Conservation (phyloP, 2,888 invertebrate species). For the Lepidocyrtoides sp. region DNA sequence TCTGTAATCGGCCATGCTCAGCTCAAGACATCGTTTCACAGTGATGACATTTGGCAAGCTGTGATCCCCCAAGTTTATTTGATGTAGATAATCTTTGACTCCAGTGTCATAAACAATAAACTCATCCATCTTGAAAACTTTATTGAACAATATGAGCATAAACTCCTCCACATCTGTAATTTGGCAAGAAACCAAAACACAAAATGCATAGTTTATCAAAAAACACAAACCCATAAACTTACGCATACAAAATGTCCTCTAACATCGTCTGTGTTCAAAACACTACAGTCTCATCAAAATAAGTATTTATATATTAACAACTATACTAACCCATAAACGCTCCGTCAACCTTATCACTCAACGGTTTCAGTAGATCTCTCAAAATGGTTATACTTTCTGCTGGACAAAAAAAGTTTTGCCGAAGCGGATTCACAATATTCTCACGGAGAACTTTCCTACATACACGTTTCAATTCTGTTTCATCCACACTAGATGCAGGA, state of each 20-base stretch:
- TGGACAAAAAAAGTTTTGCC: slow-evolving; percentile 80
- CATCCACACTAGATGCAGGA: slow-evolving; percentile 47
- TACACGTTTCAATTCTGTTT: slow-evolving; percentile 71
- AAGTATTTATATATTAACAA: background rate
- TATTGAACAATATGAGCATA: slow-evolving; percentile 80
- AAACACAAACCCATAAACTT: background rate
- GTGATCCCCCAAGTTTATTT: slow-evolving; percentile 80
- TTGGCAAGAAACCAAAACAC: background rate
- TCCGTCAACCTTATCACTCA: slow-evolving; percentile 82
- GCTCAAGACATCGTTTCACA: slow-evolving; percentile 72
- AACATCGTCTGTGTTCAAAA: too few species aligned
- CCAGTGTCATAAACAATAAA: slow-evolving; percentile 81
- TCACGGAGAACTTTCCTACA: slow-evolving; percentile 74
- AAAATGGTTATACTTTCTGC: slow-evolving; percentile 78
- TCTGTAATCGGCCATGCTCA: slow-evolving; percentile 80
- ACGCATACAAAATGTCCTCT: too few species aligned
- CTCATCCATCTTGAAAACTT: slow-evolving; percentile 80
- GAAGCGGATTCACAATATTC: slow-evolving; percentile 81
- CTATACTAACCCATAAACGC: slow-evolving; percentile 80
- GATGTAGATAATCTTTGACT: slow-evolving; percentile 79
- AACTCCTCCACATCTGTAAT: slow-evolving; percentile 82
- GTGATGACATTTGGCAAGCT: slow-evolving; percentile 77
- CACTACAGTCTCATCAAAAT: too few species aligned
- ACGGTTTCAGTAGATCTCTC: slow-evolving; percentile 75
- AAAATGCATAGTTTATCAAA: background rate